Percentiles rank a stretch among this genome's conserved stretches.
Evolutionary conservation across 2,113 vertebrate species (phyloP).

Genomic region (Columba livia): DNA sequence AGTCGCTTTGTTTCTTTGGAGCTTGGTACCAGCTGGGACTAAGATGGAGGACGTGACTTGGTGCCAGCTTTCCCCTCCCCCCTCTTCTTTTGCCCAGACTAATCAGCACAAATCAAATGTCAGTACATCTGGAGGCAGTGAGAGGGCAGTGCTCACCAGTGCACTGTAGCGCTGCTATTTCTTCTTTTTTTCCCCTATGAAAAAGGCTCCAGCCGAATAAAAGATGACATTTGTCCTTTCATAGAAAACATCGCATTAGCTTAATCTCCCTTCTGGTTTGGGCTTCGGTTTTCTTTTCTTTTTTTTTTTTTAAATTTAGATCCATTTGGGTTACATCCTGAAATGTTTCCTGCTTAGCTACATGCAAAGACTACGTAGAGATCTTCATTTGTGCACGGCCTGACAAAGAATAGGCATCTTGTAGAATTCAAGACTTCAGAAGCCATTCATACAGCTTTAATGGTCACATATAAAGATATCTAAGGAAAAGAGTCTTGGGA

Average conservation of each 20-base stretch:
- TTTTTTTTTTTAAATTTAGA: background rate
- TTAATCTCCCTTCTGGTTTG: conserved; percentile 6
- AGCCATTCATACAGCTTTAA: background rate
- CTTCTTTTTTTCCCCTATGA: background rate
- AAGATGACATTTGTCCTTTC: conserved; percentile 29
- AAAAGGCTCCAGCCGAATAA: conserved; percentile 4
- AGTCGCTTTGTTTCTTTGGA: conserved; percentile 70
- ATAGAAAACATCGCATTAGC: conserved; percentile 9
- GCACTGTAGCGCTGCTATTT: background rate
- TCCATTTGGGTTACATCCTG: background rate
- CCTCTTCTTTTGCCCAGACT: conserved; percentile 31
- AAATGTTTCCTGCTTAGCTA: background rate
- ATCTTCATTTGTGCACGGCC: background rate
- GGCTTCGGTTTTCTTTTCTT: background rate
- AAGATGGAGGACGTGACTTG: conserved; percentile 74
- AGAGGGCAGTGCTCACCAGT: conserved; percentile 62
- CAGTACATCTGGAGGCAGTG: conserved; percentile 62
- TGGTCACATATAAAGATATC: background rate
- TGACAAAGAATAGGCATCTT: background rate
- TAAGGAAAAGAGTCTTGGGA: background rate
- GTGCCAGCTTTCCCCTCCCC: conserved; percentile 57
- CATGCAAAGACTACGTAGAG: background rate
- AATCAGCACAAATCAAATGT: conserved; percentile 58
- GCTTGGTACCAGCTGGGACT: conserved; percentile 78
- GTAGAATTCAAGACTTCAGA: background rate